phyloP scores from a whole-genome alignment of 92 coral and sea anemone genomes.

The Paramuricea clavata region DNA sequence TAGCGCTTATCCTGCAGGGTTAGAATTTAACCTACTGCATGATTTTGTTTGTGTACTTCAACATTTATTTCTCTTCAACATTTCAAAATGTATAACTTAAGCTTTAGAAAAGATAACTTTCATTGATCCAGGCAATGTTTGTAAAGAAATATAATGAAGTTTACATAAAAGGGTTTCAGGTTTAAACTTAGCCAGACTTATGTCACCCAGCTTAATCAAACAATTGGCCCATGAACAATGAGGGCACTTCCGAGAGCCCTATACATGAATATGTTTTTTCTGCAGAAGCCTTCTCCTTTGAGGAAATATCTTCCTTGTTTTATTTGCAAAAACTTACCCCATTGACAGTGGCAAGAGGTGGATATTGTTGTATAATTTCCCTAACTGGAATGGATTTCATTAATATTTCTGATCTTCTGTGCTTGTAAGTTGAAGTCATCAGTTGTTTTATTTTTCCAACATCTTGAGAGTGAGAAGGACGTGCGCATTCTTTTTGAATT shows the following conservation, averaged over 20 bases:
- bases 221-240: too few relatives aligned
- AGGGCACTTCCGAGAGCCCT: neutral
- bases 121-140: too few relatives aligned
- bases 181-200: too few relatives aligned
- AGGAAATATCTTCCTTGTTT: neutral
- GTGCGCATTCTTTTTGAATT: constrained; percentile 17
- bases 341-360: constrained; percentile 16
- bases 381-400: neutral
- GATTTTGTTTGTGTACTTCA: too few relatives aligned
- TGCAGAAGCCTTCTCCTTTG: neutral
- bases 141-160: too few relatives aligned
- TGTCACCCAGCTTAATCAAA: too few relatives aligned
- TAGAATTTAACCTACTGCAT: too few relatives aligned
- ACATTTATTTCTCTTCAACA: too few relatives aligned
- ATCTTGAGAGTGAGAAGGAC: neutral
- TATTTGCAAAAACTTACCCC: constrained; percentile 17
- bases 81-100: too few relatives aligned
- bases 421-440: constrained; percentile 1
- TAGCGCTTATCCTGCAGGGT: too few relatives aligned
- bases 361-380: neutral
- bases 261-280: neutral
- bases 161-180: too few relatives aligned
- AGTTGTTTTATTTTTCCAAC: constrained; percentile 1
- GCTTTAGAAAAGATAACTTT: too few relatives aligned
- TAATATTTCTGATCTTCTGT: constrained; percentile 12